These are phyloP conservation scores for Latrodectus geometricus DNA, from an alignment of 1,140 invertebrate species.

Conservation along the genomic window DNA sequence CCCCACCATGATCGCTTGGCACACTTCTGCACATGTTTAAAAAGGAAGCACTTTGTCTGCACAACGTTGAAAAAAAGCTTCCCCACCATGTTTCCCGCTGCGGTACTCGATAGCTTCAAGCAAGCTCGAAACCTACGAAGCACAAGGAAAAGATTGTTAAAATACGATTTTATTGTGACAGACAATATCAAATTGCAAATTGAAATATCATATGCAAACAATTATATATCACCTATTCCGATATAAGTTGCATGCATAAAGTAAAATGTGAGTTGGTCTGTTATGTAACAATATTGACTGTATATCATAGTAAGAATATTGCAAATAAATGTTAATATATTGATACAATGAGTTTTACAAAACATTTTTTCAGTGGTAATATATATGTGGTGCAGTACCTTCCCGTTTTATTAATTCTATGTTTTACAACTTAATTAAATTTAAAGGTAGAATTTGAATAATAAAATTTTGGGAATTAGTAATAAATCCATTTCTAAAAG, in stretches of 20 bases:
- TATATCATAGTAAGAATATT: no score
- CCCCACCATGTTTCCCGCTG: constrained; percentile 88
- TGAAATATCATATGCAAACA: background rate
- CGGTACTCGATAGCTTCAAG: constrained; percentile 85
- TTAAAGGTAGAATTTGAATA: no score
- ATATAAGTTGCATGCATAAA: background rate
- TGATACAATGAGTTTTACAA: no score
- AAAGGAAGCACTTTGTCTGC: constrained; percentile 89
- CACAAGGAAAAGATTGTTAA: constrained; percentile 19
- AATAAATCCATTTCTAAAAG: no score
- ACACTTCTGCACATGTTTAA: constrained; percentile 83
- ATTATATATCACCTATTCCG: no score
- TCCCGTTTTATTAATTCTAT: no score
- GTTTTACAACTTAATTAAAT: no score
- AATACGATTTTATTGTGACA: background rate
- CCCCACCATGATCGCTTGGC: constrained; percentile 84
- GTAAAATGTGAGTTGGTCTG: background rate
- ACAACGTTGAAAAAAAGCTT: constrained; percentile 94
- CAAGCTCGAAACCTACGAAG: constrained; percentile 88
- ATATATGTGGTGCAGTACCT: no score
- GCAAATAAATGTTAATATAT: no score
- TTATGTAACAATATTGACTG: background rate
- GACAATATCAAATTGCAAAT: background rate
- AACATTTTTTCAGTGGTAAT: no score
- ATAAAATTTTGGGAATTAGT: no score